Percentiles rank a stretch among this genome's conserved stretches.
Evolutionary conservation across 2,113 vertebrate genomes (phyloP).

Genomic region (Nycticryphes semicollaris): DNA sequence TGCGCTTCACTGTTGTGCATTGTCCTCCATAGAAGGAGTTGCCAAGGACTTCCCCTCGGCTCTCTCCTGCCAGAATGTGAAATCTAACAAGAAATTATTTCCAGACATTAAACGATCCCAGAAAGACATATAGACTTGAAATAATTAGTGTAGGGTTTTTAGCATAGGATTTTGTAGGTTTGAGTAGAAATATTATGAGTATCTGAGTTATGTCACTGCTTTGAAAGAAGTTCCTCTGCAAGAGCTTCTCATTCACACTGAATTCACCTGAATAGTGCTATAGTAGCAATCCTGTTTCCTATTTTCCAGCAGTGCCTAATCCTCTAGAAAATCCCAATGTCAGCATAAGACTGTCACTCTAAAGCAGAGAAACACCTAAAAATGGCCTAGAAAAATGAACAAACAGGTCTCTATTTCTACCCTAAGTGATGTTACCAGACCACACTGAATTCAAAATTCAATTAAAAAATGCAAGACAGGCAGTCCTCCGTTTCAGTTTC

Average conservation of each 20-base stretch:
- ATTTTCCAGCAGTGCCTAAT: not conserved
- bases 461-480: not conserved
- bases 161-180: not conserved
- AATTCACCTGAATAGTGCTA: not conserved
- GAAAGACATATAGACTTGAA: not conserved
- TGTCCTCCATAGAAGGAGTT: slow-evolving; percentile 85
- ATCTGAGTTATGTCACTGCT: not conserved
- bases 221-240: not conserved
- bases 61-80: slow-evolving; percentile 81
- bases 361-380: not conserved
- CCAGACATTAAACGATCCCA: slow-evolving; percentile 5
- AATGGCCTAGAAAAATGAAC: not conserved
- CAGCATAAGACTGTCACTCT: not conserved
- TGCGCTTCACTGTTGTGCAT: slow-evolving; percentile 76
- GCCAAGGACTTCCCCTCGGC: slow-evolving; percentile 82
- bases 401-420: not conserved
- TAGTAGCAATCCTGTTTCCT: not conserved
- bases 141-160: not conserved
- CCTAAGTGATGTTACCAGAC: not conserved
- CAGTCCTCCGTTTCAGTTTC: not conserved
- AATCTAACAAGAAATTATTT: slow-evolving; percentile 76
- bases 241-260: not conserved
- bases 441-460: not conserved
- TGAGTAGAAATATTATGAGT: not conserved
- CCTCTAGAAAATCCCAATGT: not conserved